phyloP scores from a whole-genome alignment of 2,888 invertebrate species.

The Drosophila meridionalis region DNA sequence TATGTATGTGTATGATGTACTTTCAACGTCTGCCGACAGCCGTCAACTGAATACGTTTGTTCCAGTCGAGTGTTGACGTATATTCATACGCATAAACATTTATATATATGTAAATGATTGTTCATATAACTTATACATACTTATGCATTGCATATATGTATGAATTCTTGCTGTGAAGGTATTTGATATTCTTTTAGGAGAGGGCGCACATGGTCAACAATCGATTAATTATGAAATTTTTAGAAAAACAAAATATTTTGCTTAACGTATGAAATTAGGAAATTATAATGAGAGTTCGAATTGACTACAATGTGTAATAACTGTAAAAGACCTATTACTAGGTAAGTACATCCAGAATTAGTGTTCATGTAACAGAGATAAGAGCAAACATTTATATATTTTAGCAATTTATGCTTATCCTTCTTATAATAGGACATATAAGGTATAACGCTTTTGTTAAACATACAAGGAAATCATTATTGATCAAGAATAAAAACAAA shows the following conservation, averaged over 20 bases:
- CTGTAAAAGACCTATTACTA: no score
- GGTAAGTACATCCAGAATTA: no score
- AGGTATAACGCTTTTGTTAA: no score
- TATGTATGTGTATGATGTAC: conserved; percentile 3
- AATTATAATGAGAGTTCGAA: background rate
- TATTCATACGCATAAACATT: background rate
- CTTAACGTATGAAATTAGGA: background rate
- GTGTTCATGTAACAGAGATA: no score
- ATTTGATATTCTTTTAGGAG: background rate
- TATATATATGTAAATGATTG: background rate
- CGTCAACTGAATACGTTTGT: conserved; percentile 1
- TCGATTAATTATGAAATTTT: background rate
- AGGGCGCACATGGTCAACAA: conserved; percentile 1
- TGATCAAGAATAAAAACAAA: no score
- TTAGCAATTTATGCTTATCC: no score
- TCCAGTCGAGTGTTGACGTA: background rate
- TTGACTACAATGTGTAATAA: no score
- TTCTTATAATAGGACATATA: no score
- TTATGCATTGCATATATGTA: background rate
- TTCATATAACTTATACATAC: background rate
- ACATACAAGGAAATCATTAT: no score
- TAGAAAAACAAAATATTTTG: background rate
- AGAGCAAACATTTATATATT: no score
- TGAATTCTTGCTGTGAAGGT: background rate
- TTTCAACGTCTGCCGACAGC: conserved; percentile 9